These are phyloP conservation scores for Diplolepis rosae DNA, from an alignment of 2,888 invertebrate species.

Conservation along the genomic window DNA sequence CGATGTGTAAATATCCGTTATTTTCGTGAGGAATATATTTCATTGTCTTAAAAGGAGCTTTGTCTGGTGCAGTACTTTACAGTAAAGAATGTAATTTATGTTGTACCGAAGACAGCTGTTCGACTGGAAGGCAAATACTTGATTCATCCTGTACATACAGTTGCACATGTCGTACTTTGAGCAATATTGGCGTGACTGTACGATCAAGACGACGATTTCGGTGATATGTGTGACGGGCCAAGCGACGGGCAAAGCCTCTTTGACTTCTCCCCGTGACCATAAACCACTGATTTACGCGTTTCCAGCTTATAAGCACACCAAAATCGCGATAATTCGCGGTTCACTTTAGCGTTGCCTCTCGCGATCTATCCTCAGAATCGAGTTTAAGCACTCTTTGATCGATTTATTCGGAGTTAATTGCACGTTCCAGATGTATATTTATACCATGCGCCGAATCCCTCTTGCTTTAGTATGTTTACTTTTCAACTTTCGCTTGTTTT, in stretches of 20 bases:
- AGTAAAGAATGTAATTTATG: slow-evolving; percentile 32
- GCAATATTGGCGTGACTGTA: slow-evolving; percentile 46
- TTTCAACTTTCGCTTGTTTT: too few species aligned
- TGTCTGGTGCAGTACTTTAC: slow-evolving; percentile 9
- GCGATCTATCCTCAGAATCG: slow-evolving; percentile 61
- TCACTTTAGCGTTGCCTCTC: slow-evolving; percentile 50
- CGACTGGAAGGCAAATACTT: slow-evolving; percentile 46
- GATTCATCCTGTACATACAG: slow-evolving; percentile 41
- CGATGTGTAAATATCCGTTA: neutral
- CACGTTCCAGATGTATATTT: neutral
- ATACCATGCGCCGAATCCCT: neutral
- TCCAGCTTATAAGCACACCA: slow-evolving; percentile 48
- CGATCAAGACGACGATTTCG: slow-evolving; percentile 59
- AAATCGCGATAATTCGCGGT: slow-evolving; percentile 43
- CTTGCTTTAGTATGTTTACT: slow-evolving; percentile 1
- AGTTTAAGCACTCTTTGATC: slow-evolving; percentile 52
- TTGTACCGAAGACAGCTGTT: slow-evolving; percentile 47
- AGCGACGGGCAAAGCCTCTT: slow-evolving; percentile 65
- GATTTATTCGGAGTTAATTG: slow-evolving; percentile 44
- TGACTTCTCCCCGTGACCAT: slow-evolving; percentile 66
- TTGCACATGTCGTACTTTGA: slow-evolving; percentile 42
- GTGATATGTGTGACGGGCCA: slow-evolving; percentile 68
- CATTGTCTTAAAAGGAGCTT: neutral
- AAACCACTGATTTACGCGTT: slow-evolving; percentile 66
- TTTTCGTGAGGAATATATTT: neutral